These are phyloP conservation scores for Caloenas nicobarica DNA, from an alignment of 2,113 vertebrate genomes.

Conservation along the genomic window DNA sequence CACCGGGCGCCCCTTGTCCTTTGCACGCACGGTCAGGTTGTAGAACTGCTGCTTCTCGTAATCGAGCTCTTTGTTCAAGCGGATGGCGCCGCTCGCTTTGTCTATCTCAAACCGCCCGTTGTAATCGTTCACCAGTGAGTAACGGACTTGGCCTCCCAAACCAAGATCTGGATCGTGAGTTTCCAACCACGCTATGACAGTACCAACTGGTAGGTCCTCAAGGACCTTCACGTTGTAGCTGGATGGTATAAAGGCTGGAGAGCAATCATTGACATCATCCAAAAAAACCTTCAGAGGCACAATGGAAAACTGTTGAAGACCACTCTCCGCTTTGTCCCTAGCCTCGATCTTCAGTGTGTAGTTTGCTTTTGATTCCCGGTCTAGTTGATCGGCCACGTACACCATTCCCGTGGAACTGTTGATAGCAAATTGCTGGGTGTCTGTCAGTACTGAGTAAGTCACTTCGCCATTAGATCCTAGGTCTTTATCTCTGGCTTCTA, in stretches of 20 bases:
- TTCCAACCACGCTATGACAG: constrained; percentile 94
- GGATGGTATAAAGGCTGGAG: constrained; percentile 90
- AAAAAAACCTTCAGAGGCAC: constrained; percentile 86
- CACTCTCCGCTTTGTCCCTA: constrained; percentile 85
- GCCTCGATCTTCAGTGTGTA: constrained; percentile 94
- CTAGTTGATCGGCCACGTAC: constrained; percentile 89
- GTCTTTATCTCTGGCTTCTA: constrained; percentile 94
- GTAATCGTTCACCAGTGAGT: constrained; percentile 90
- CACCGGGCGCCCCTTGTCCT: constrained; percentile 92
- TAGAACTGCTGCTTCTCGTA: constrained; percentile 97
- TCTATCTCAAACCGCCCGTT: constrained; percentile 93
- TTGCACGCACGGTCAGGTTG: constrained; percentile 92
- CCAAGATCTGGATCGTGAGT: constrained; percentile 93
- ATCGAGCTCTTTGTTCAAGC: constrained; percentile 90
- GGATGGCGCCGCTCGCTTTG: constrained; percentile 88
- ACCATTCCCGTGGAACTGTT: constrained; percentile 90
- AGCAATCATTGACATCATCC: constrained; percentile 95
- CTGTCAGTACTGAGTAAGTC: constrained; percentile 88
- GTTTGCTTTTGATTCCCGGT: constrained; percentile 85
- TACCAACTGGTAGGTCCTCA: constrained; percentile 93
- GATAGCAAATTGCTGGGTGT: constrained; percentile 88
- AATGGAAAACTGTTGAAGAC: constrained; percentile 83
- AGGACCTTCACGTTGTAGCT: constrained; percentile 88
- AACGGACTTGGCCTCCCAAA: constrained; percentile 91
- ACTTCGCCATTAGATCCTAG: constrained; percentile 88